These are phyloP conservation scores for Neopipo cinnamomea DNA, from an alignment of 2,113 vertebrate species.

Conservation along the genomic window DNA sequence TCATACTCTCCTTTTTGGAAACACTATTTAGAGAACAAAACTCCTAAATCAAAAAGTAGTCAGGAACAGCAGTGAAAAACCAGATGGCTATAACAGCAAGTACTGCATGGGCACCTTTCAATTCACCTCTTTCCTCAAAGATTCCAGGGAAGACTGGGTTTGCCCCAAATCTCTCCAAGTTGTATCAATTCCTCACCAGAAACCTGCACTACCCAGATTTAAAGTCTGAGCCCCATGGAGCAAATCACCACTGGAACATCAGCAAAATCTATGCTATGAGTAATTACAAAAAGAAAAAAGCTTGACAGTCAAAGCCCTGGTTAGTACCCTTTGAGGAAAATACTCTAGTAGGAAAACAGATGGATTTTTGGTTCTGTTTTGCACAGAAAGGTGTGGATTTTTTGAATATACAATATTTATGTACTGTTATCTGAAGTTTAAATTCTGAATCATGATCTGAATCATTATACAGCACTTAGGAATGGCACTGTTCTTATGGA, in stretches of 20 bases:
- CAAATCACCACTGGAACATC: background rate
- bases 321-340: background rate
- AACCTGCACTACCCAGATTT: background rate
- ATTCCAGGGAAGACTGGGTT: background rate
- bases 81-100: background rate
- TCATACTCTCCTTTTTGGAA: background rate
- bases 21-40: background rate
- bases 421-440: background rate
- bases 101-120: background rate
- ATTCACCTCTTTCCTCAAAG: background rate
- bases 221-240: background rate
- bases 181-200: background rate
- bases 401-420: background rate
- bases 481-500: background rate
- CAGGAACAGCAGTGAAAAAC: background rate
- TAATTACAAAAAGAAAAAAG: background rate
- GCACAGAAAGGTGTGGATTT: fast-evolving
- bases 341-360: background rate
- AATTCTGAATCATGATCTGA: background rate
- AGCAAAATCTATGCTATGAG: background rate
- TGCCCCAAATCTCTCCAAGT: background rate
- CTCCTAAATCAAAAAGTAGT: background rate
- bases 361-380: background rate
- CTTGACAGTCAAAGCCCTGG: background rate
- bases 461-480: background rate